phyloP scores from a whole-genome alignment of 1,140 invertebrate genomes.

The Phenacoccus solenopsis region DNA sequence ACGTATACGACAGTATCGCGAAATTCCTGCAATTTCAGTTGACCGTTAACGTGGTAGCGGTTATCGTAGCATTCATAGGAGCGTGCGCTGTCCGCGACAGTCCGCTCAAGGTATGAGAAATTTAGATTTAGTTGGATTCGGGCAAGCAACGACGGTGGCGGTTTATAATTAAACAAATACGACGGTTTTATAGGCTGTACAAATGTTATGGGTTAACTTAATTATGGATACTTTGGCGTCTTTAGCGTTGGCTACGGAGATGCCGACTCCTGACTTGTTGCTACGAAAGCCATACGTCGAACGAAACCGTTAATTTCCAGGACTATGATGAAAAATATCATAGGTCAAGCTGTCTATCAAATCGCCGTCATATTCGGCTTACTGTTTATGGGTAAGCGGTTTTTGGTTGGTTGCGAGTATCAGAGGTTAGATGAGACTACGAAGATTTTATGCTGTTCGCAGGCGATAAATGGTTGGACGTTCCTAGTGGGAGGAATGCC shows the following conservation, averaged over 20 bases:
- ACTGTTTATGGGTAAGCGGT: conserved; percentile 75
- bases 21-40: conserved; percentile 99
- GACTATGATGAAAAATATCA: conserved; percentile 99
- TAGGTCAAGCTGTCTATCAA: conserved; percentile 95
- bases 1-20: conserved; percentile 98
- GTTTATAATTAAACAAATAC: too few relatives aligned
- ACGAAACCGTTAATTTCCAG: conserved; percentile 96
- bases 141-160: too few relatives aligned
- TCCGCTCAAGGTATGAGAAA: conserved; percentile 55
- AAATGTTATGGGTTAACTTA: conserved; percentile 99
- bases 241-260: conserved; percentile 94
- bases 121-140: too few relatives aligned
- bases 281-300: conserved; percentile 90
- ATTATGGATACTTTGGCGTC: conserved; percentile 99
- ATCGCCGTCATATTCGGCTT: conserved; percentile 88
- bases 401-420: too few relatives aligned
- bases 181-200: conserved; percentile 62
- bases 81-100: conserved; percentile 95
- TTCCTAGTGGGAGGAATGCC: conserved; percentile 70
- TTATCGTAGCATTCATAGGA: conserved; percentile 96
- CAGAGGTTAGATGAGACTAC: too few relatives aligned
- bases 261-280: conserved; percentile 88
- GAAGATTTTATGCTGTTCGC: too few relatives aligned
- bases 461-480: conserved; percentile 83
- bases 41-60: conserved; percentile 96